A percentile compares a stretch with the other conserved stretches of the same genome.
phyloP scores from a whole-genome alignment of 2,113 vertebrate species.

The Cariama cristata region DNA sequence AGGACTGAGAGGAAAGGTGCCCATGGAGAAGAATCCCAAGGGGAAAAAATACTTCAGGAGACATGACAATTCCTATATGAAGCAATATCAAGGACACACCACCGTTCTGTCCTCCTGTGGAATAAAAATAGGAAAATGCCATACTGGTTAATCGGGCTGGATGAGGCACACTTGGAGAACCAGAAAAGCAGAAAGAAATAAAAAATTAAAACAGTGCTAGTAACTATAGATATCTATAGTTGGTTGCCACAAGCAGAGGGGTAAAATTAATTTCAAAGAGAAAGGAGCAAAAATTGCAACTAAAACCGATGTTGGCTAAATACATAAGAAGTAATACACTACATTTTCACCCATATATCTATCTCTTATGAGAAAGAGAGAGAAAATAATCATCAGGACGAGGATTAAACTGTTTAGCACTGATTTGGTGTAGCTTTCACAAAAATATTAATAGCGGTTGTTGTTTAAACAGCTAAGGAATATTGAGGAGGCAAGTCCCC shows the following conservation, averaged over 20 bases:
- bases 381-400: neutral
- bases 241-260: neutral
- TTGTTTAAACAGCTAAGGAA: neutral
- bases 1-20: neutral
- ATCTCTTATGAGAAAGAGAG: neutral
- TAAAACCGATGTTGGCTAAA: neutral
- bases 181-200: neutral
- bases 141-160: neutral
- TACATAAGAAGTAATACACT: neutral
- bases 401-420: neutral
- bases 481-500: neutral
- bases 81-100: neutral
- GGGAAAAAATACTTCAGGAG: neutral
- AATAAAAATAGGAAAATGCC: neutral
- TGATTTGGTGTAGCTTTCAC: neutral
- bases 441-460: neutral
- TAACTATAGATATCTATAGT: neutral
- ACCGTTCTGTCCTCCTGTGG: neutral
- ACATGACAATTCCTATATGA: neutral
- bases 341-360: neutral
- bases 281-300: neutral
- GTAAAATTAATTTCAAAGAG: neutral
- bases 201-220: neutral
- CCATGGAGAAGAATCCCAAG: rapidly evolving
- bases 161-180: neutral